A percentile compares a stretch with the other conserved stretches of the same genome.
These are phyloP conservation scores for Netelia virgata DNA, from an alignment of 2,888 invertebrate species.

Conservation along the genomic window DNA sequence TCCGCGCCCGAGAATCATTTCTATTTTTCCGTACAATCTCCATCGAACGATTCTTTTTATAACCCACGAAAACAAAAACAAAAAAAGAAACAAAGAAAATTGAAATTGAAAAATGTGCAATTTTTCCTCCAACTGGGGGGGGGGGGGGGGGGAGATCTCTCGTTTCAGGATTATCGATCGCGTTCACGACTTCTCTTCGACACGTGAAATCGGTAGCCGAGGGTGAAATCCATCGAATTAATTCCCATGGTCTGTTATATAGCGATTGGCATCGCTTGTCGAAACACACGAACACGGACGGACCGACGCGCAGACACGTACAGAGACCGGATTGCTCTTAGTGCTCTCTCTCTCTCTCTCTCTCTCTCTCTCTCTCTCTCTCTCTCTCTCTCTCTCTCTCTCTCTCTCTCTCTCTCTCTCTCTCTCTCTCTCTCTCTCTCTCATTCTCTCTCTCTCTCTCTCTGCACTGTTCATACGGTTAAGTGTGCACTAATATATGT, in stretches of 20 bases:
- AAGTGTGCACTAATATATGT: slow-evolving; percentile 19
- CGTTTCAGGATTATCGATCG: slow-evolving; percentile 22
- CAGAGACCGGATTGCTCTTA: too few relatives aligned
- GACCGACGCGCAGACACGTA: too few relatives aligned
- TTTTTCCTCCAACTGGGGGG: too few relatives aligned
- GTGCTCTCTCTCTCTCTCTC: background rate
- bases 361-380: background rate
- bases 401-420: background rate
- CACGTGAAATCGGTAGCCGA: background rate
- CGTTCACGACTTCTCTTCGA: background rate
- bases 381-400: background rate
- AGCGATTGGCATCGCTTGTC: background rate
- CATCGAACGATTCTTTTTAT: too few relatives aligned
- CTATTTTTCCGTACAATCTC: too few relatives aligned
- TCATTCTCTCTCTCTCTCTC: background rate
- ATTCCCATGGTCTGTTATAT: slow-evolving; percentile 27
- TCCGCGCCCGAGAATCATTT: too few relatives aligned
- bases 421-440: background rate
- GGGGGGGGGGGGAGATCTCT: too few relatives aligned
- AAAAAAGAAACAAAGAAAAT: too few relatives aligned
- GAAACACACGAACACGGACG: too few relatives aligned
- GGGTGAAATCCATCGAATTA: slow-evolving; percentile 21
- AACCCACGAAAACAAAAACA: too few relatives aligned
- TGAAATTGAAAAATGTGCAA: too few relatives aligned
- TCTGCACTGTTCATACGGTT: slow-evolving; percentile 13